Evolutionary conservation across 2,888 invertebrate species (phyloP).

Genomic region (Exocentrus adspersus): DNA sequence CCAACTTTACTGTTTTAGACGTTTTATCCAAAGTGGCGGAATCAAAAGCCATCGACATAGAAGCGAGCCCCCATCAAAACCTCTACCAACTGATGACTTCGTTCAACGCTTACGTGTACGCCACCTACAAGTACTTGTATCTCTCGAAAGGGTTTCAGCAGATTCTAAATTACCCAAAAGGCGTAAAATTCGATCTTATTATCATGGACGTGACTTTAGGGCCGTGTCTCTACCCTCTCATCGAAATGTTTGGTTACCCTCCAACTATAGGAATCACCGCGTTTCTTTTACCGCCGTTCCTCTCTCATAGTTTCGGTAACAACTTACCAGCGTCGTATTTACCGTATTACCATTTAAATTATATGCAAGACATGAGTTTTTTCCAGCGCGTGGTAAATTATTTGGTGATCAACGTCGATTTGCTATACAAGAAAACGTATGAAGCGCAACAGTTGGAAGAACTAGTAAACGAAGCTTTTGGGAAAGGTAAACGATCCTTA

Average conservation of each 20-base stretch:
- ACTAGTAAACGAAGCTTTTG: conserved; percentile 45
- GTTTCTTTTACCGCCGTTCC: conserved; percentile 38
- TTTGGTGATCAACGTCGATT: conserved; percentile 31
- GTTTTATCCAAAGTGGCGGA: neutral
- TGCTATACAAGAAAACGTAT: conserved; percentile 27
- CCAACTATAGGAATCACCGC: conserved; percentile 38
- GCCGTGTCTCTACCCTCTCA: conserved; percentile 49
- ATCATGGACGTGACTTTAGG: conserved; percentile 50
- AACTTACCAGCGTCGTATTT: conserved; percentile 47
- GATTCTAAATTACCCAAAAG: conserved; percentile 49
- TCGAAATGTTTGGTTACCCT: conserved; percentile 50
- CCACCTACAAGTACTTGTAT: conserved; percentile 21
- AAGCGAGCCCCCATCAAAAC: neutral
- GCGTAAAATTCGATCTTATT: conserved; percentile 54
- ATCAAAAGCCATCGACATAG: neutral
- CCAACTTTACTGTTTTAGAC: neutral
- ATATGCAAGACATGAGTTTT: conserved; percentile 45
- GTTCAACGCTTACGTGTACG: neutral
- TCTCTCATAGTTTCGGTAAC: conserved; percentile 46
- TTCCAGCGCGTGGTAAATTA: conserved; percentile 47
- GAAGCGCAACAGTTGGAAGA: conserved; percentile 34
- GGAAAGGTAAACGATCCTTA: conserved; percentile 44
- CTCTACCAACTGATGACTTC: neutral
- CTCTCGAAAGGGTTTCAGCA: conserved; percentile 47
- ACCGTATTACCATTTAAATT: conserved; percentile 36